Percentiles rank a stretch among this genome's conserved stretches.
phyloP scores from a whole-genome alignment of 2,113 vertebrate species.

The Morphnarchus princeps region DNA sequence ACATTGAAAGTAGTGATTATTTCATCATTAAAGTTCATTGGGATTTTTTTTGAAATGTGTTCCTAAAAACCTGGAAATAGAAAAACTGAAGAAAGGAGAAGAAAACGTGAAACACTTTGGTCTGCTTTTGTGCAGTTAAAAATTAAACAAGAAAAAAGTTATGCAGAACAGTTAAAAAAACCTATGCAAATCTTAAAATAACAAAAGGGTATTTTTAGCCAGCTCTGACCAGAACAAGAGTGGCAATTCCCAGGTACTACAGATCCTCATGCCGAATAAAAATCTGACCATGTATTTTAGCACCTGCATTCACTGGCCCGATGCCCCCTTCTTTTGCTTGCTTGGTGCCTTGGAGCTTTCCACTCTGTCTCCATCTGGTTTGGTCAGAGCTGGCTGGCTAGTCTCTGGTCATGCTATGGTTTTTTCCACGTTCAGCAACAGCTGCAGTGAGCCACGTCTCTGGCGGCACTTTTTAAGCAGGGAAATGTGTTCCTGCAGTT shows the following conservation, averaged over 20 bases:
- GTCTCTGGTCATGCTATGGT: not conserved
- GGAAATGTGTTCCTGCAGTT: fast-evolving
- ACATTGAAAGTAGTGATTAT: not conserved
- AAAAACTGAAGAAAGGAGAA: not conserved
- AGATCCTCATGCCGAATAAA: not conserved
- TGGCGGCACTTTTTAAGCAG: not conserved
- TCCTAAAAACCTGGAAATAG: not conserved
- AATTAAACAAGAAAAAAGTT: not conserved
- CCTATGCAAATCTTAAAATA: not conserved
- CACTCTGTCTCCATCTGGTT: not conserved
- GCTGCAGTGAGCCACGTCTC: not conserved
- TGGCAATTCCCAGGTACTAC: not conserved
- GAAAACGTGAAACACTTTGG: not conserved
- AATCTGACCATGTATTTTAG: not conserved
- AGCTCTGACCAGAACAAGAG: not conserved
- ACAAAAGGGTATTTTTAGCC: not conserved
- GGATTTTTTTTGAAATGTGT: not conserved
- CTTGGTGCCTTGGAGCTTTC: not conserved
- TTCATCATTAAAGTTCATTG: not conserved
- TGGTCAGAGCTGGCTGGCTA: not conserved
- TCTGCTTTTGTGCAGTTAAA: not conserved
- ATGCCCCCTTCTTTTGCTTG: not conserved
- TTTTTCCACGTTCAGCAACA: not conserved
- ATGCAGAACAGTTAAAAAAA: not conserved
- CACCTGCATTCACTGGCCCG: fast-evolving